Evolutionary conservation across 2,113 vertebrate genomes (phyloP).

Genomic region (Hippopotamus amphibius): DNA sequence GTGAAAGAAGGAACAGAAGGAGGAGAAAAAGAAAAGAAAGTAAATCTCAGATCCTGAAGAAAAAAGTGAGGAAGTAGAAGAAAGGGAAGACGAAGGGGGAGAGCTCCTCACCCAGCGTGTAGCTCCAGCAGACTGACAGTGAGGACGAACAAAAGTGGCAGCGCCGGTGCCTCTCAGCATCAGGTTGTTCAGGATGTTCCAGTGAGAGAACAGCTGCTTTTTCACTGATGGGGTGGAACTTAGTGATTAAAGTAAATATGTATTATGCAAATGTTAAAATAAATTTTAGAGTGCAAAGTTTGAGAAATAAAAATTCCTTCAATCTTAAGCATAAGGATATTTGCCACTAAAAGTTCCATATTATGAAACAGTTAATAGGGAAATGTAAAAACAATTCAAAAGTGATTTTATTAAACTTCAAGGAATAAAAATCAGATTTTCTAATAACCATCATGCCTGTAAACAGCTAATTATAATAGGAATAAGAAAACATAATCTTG

Average conservation of each 20-base stretch:
- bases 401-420: constrained; percentile 16
- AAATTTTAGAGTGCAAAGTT: neutral
- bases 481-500: neutral
- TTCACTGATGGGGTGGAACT: constrained; percentile 94
- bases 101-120: constrained; percentile 94
- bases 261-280: neutral
- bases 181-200: constrained; percentile 89
- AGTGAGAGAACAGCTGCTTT: constrained; percentile 92
- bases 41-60: constrained; percentile 86
- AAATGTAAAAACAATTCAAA: neutral
- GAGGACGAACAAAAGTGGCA: constrained; percentile 88
- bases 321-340: neutral
- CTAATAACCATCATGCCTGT: neutral
- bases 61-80: constrained; percentile 89
- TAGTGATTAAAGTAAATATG: constrained; percentile 86
- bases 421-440: constrained; percentile 9
- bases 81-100: constrained; percentile 92
- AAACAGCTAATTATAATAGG: neutral
- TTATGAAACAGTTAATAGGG: neutral
- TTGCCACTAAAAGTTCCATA: neutral
- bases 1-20: constrained; percentile 92
- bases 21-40: constrained; percentile 93
- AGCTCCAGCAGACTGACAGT: constrained; percentile 89
- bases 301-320: neutral
- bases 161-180: constrained; percentile 86